Percentiles rank a stretch among this genome's conserved stretches.
Evolutionary conservation across 2,797 vertebrate genomes (phyloP).

Genomic region (Notolabrus celidotus): DNA sequence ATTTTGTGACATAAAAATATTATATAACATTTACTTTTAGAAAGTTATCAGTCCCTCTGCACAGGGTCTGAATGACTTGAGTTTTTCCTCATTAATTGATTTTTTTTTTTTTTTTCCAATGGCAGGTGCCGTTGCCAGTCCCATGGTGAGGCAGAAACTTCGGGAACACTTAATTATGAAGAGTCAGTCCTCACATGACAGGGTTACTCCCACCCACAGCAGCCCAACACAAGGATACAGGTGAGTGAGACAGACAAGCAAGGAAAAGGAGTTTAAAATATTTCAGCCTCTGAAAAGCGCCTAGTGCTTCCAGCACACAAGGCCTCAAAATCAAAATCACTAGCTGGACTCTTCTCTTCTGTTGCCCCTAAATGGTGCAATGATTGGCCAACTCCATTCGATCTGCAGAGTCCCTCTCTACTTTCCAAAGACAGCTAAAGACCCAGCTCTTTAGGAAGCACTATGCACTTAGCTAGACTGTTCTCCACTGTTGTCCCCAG

Average conservation of each 20-base stretch:
- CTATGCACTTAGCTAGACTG: too few species aligned
- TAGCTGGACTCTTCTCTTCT: too few species aligned
- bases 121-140: constrained; percentile 92
- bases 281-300: too few species aligned
- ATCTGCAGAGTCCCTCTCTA: too few species aligned
- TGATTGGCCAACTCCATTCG: too few species aligned
- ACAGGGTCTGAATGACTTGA: constrained; percentile 5
- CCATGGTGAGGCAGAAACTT: constrained; percentile 91
- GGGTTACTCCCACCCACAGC: constrained; percentile 75
- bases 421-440: too few species aligned
- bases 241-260: constrained; percentile 57
- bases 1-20: background rate
- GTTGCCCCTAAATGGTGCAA: too few species aligned
- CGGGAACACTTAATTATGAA: constrained; percentile 89
- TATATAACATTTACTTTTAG: background rate
- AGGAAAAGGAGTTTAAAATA: too few species aligned
- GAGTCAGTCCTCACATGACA: constrained; percentile 86
- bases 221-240: constrained; percentile 63
- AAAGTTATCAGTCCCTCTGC: background rate
- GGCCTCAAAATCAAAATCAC: too few species aligned
- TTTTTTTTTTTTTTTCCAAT: constrained; percentile 42
- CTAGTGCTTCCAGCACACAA: too few species aligned
- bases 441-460: too few species aligned
- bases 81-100: constrained; percentile 24
- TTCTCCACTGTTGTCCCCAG: too few species aligned